phyloP scores from a whole-genome alignment of 2,113 vertebrate species.

The Xenopus tropicalis region UCB_Xtro_10.0 CM004446.2:147145501-147146000 shows the following conservation, averaged over 20 bases:
- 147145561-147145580: not conserved
- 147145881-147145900: too few species aligned
- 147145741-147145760: constrained; percentile 1
- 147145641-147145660: not conserved
- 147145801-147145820: too few species aligned
- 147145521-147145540: constrained; percentile 32
- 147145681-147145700: not conserved
- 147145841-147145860: too few species aligned
- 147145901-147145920: too few species aligned
- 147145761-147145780: constrained; percentile 1
- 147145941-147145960: too few species aligned
- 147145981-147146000: too few species aligned
- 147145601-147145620: not conserved
- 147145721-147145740: not conserved
- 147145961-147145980: too few species aligned
- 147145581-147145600: not conserved
- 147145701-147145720: not conserved
- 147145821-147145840: too few species aligned
- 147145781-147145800: not conserved
- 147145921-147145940: too few species aligned
- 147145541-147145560: constrained; percentile 22
- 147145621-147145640: not conserved
- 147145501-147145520: constrained; percentile 4
- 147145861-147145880: too few species aligned
- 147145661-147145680: not conserved